Percentiles rank a stretch among this genome's conserved stretches.
phyloP scores from a whole-genome alignment of 2,888 invertebrate genomes.

The Chironomus tentans region DNA sequence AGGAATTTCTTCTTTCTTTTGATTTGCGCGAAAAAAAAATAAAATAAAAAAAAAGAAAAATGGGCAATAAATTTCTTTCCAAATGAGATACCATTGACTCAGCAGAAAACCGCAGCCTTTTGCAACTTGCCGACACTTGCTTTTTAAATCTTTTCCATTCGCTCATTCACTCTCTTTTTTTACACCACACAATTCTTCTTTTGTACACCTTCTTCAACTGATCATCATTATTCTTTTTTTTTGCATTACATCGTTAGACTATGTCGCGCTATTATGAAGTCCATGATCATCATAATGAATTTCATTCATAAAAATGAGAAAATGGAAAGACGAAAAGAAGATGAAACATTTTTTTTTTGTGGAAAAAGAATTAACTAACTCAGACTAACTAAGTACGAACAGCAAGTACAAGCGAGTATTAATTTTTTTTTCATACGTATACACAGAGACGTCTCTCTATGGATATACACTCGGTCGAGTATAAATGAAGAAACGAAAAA shows the following conservation, averaged over 20 bases:
- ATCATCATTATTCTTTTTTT: neutral
- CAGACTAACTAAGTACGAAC: no score
- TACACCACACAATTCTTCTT: neutral
- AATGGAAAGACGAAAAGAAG: no score
- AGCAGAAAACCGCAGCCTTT: neutral
- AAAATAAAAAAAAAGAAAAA: neutral
- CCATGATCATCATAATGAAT: no score
- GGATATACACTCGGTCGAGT: no score
- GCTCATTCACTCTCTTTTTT: neutral
- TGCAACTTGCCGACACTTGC: neutral
- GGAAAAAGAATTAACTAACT: no score
- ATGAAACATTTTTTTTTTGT: no score
- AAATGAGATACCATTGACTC: conserved; percentile 8
- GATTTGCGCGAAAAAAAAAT: conserved; percentile 10
- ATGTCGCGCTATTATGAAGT: no score
- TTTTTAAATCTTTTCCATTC: neutral
- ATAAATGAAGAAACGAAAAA: neutral
- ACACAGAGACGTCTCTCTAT: no score
- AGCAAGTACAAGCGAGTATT: no score
- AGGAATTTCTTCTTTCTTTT: conserved; percentile 1
- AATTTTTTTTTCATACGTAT: no score
- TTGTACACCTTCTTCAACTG: neutral
- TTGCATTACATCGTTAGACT: no score
- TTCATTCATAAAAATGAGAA: no score
- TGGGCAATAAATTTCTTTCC: conserved; percentile 18